Conservation (phyloP, 1,140 invertebrate species). For the Teleogryllus occipitalis region DNA sequence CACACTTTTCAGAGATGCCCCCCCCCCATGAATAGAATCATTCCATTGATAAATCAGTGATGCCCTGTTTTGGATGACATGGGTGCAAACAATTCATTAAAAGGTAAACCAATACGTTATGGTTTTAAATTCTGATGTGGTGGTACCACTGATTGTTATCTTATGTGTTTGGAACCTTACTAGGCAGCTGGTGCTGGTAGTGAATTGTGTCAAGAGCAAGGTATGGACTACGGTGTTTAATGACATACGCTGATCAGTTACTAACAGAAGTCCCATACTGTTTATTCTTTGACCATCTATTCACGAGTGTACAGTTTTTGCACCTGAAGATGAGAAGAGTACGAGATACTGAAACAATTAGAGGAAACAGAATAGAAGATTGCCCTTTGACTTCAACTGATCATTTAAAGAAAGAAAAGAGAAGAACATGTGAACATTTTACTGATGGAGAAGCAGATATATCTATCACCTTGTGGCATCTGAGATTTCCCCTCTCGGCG, state of each 20-base stretch:
- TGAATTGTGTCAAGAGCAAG: too few species aligned
- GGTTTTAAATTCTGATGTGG: constrained; percentile 8
- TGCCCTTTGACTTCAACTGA: background rate
- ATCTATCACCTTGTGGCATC: background rate
- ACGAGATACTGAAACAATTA: background rate
- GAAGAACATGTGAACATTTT: background rate
- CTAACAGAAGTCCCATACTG: too few species aligned
- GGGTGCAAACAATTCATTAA: constrained; percentile 28
- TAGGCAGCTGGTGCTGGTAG: too few species aligned
- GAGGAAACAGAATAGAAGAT: background rate
- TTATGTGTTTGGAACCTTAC: too few species aligned
- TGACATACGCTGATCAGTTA: too few species aligned
- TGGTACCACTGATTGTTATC: too few species aligned
- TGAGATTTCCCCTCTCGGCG: too few species aligned
- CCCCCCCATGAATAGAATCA: background rate
- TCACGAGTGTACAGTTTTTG: background rate
- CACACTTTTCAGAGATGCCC: background rate
- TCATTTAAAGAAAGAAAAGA: background rate
- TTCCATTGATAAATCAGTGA: constrained; percentile 25
- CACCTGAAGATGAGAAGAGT: background rate
- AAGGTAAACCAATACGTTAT: constrained; percentile 11
- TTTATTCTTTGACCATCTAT: too few species aligned
- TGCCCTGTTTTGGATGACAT: constrained; percentile 30
- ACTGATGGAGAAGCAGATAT: background rate
- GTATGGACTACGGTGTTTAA: too few species aligned